Percentiles rank a stretch among this genome's conserved stretches.
Conservation (phyloP, 2,113 vertebrate genomes). For the Chrysochloris asiatica region DNA sequence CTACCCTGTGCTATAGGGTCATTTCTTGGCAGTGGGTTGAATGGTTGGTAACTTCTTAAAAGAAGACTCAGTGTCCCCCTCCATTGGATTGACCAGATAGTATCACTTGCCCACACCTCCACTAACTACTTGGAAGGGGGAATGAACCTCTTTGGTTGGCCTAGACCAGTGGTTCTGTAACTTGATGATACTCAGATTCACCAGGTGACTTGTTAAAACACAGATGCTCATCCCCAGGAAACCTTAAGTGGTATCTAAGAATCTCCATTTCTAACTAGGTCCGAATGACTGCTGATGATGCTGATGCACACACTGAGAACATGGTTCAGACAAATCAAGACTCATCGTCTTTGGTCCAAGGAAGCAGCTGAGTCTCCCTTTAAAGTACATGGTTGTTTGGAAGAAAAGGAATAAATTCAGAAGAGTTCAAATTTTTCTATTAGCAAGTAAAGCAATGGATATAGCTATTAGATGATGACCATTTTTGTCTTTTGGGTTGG, state of each 20-base stretch:
- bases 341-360: background rate
- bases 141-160: background rate
- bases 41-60: background rate
- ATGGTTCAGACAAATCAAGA: background rate
- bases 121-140: background rate
- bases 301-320: too few species aligned
- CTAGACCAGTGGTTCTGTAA: background rate
- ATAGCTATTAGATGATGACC: background rate
- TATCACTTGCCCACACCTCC: background rate
- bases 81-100: background rate
- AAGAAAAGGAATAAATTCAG: background rate
- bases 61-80: background rate
- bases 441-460: background rate
- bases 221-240: background rate
- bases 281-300: background rate
- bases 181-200: background rate
- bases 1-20: background rate
- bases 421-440: background rate
- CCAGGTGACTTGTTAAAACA: background rate
- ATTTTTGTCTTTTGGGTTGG: background rate
- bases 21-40: too few species aligned
- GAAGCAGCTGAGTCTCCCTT: background rate
- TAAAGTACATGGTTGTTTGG: background rate
- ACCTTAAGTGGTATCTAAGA: background rate
- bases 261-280: background rate